Evolutionary conservation across 2,797 vertebrate genomes (phyloP).

Genomic region (Syngnathus acus): DNA sequence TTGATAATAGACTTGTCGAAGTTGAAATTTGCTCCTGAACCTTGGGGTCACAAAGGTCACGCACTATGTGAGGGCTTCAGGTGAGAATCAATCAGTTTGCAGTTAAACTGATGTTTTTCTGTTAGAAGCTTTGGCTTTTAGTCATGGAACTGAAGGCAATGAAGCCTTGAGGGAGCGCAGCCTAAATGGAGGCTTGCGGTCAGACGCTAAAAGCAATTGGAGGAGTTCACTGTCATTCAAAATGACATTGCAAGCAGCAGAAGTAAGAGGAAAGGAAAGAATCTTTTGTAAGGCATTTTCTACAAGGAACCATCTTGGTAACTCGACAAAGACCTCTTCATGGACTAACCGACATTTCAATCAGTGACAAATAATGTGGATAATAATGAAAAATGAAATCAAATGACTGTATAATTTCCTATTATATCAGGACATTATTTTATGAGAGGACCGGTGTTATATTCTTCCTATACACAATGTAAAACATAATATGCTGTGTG

Average conservation of each 20-base stretch:
- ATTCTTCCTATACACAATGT: background rate
- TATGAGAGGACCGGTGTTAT: background rate
- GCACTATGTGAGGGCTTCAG: constrained; percentile 27
- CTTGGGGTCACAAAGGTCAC: constrained; percentile 27
- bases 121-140: constrained; percentile 15
- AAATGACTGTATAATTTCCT: background rate
- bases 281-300: background rate
- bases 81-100: constrained; percentile 43
- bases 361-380: background rate
- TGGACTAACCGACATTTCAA: background rate
- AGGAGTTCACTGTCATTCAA: constrained; percentile 26
- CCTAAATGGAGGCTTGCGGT: constrained; percentile 18
- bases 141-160: constrained; percentile 9
- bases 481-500: background rate
- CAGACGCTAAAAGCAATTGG: constrained; percentile 23
- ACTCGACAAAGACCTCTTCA: background rate
- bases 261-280: constrained; percentile 4
- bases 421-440: background rate
- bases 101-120: constrained; percentile 43
- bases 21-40: constrained; percentile 31
- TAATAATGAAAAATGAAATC: background rate
- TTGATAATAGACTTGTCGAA: constrained; percentile 25
- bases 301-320: background rate
- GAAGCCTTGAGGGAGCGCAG: constrained; percentile 24
- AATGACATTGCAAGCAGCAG: constrained; percentile 21